phyloP scores from a whole-genome alignment of 2,888 invertebrate species.

The Machimus atricapillus region DNA sequence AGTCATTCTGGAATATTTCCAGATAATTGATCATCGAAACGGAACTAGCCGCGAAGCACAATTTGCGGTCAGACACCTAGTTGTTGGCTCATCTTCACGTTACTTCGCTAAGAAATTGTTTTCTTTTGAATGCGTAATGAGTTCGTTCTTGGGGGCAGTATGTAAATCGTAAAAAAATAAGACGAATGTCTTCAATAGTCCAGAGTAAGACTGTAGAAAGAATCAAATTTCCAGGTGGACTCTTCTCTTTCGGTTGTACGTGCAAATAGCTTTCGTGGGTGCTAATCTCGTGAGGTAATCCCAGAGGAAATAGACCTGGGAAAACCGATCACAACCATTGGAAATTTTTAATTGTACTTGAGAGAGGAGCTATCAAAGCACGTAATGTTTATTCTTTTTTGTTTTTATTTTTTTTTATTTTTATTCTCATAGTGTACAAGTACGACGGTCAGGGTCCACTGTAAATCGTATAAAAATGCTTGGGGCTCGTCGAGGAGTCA shows the following conservation, averaged over 20 bases:
- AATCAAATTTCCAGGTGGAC: neutral
- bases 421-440: neutral
- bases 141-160: neutral
- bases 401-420: too few relatives aligned
- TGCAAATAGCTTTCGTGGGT: neutral
- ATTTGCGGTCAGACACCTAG: neutral
- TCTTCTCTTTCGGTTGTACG: neutral
- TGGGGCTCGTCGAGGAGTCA: neutral
- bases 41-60: neutral
- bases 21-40: neutral
- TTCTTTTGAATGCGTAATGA: neutral
- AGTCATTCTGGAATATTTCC: neutral
- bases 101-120: neutral
- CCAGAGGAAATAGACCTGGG: constrained; percentile 27
- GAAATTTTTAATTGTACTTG: neutral
- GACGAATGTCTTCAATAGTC: neutral
- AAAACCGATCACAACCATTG: neutral
- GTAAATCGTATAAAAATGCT: constrained; percentile 9
- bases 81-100: neutral
- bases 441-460: neutral
- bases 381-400: neutral
- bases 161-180: neutral
- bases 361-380: neutral
- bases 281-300: neutral
- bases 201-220: neutral